A percentile compares a stretch with the other conserved stretches of the same genome.
Evolutionary conservation across 2,888 invertebrate species (phyloP).

Genomic region (Philopedon plagiatum): DNA sequence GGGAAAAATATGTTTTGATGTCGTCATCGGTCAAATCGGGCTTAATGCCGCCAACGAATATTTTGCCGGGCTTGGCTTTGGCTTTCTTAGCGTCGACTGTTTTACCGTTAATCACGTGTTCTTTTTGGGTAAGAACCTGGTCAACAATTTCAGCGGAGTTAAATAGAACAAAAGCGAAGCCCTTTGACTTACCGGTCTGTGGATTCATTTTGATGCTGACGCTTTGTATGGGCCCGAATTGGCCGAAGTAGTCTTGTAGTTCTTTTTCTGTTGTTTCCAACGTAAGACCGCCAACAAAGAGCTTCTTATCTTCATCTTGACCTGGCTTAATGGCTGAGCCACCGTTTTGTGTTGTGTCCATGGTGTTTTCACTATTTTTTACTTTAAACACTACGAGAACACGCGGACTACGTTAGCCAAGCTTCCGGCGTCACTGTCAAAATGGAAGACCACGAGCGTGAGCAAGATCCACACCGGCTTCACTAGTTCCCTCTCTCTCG

Average conservation of each 20-base stretch:
- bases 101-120: slow-evolving; percentile 50
- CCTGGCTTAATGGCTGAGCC: slow-evolving; percentile 38
- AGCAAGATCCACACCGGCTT: slow-evolving; percentile 36
- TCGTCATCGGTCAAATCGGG: slow-evolving; percentile 51
- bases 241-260: slow-evolving; percentile 48
- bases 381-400: slow-evolving; percentile 44
- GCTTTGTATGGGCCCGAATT: slow-evolving; percentile 50
- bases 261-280: slow-evolving; percentile 51
- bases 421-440: slow-evolving; percentile 51
- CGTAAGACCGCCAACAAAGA: slow-evolving; percentile 51
- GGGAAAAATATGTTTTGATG: slow-evolving; percentile 50
- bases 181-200: slow-evolving; percentile 52
- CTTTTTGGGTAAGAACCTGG: slow-evolving; percentile 46
- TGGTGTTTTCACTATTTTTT: slow-evolving; percentile 28
- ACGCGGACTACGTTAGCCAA: slow-evolving; percentile 38
- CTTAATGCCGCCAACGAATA: slow-evolving; percentile 53
- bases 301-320: slow-evolving; percentile 49
- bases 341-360: slow-evolving; percentile 47
- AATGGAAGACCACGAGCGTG: slow-evolving; percentile 44
- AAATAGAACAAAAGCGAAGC: slow-evolving; percentile 51
- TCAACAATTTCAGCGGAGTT: slow-evolving; percentile 43
- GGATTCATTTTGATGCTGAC: slow-evolving; percentile 52
- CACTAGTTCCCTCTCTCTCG: slow-evolving; percentile 37
- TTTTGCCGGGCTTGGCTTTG: slow-evolving; percentile 53
- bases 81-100: slow-evolving; percentile 52